Evolutionary conservation across 1,140 invertebrate species (phyloP).

Genomic region (Episyrphus balteatus): DNA sequence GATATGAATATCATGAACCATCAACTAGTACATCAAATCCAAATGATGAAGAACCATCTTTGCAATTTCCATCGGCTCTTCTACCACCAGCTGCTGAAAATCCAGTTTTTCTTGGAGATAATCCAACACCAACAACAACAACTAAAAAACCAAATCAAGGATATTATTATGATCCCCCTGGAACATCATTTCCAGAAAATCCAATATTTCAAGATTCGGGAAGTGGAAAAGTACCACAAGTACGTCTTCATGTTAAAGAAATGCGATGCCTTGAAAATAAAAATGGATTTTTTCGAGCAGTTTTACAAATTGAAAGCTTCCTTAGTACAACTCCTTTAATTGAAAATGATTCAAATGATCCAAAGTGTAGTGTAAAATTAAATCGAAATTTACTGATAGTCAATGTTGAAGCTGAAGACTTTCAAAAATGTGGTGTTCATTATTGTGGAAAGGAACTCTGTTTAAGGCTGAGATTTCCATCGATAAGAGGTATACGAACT

Average conservation of each 20-base stretch:
- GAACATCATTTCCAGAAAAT: no score
- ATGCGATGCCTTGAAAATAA: constrained; percentile 26
- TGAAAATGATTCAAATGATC: constrained; percentile 17
- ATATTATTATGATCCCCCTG: no score
- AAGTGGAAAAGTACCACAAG: no score
- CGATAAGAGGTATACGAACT: constrained; percentile 47
- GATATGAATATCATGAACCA: no score
- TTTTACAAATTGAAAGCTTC: constrained; percentile 28
- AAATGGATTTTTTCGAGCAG: constrained; percentile 23
- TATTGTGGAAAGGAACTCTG: constrained; percentile 40
- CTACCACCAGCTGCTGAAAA: no score
- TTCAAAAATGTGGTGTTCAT: constrained; percentile 34
- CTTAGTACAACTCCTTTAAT: constrained; percentile 20
- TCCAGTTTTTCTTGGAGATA: no score
- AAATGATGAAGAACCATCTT: no score
- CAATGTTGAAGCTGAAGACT: constrained; percentile 23
- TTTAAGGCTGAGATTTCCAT: constrained; percentile 48
- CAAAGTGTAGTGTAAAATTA: constrained; percentile 24
- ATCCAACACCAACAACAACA: no score
- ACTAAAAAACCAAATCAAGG: no score
- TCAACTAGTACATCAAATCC: no score
- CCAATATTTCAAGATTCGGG: no score
- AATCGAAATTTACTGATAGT: constrained; percentile 19
- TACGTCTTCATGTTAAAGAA: constrained; percentile 24
- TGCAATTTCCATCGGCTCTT: no score